Percentiles rank a stretch among this genome's conserved stretches.
phyloP scores from a whole-genome alignment of 2,888 invertebrate genomes.

The Pollenia griseotomentosa region DNA sequence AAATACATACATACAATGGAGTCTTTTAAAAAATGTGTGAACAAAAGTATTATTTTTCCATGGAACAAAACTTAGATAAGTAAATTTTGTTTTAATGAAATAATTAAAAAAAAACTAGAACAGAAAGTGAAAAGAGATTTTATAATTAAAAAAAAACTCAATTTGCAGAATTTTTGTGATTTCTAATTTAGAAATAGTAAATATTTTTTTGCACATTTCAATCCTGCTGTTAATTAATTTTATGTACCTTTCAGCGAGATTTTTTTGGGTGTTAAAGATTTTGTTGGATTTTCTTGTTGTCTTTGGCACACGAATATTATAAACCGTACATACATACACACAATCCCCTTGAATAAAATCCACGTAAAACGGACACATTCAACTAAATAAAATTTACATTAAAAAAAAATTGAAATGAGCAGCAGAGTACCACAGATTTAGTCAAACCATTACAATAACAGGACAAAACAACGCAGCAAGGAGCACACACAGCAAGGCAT shows the following conservation, averaged over 20 bases:
- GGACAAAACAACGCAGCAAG: neutral
- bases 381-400: slow-evolving; percentile 7
- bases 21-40: too few species aligned
- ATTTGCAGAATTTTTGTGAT: slow-evolving; percentile 8
- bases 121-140: neutral
- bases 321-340: too few species aligned
- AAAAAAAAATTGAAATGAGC: slow-evolving; percentile 9
- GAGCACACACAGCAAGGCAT: neutral
- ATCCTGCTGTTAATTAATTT: slow-evolving; percentile 35
- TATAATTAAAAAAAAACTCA: neutral
- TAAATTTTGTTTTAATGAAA: too few species aligned
- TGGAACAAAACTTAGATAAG: too few species aligned
- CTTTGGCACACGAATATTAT: neutral
- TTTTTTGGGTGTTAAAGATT: slow-evolving; percentile 11
- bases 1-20: too few species aligned
- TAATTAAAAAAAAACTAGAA: neutral
- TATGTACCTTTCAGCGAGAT: slow-evolving; percentile 5
- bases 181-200: slow-evolving; percentile 6
- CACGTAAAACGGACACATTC: slow-evolving; percentile 8
- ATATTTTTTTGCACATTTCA: neutral
- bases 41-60: too few species aligned
- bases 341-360: neutral
- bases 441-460: neutral
- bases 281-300: neutral
- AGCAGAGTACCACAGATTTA: neutral